phyloP scores from a whole-genome alignment of 2,888 invertebrate genomes.

The Imbricaverruca yamaguchii region DNA sequence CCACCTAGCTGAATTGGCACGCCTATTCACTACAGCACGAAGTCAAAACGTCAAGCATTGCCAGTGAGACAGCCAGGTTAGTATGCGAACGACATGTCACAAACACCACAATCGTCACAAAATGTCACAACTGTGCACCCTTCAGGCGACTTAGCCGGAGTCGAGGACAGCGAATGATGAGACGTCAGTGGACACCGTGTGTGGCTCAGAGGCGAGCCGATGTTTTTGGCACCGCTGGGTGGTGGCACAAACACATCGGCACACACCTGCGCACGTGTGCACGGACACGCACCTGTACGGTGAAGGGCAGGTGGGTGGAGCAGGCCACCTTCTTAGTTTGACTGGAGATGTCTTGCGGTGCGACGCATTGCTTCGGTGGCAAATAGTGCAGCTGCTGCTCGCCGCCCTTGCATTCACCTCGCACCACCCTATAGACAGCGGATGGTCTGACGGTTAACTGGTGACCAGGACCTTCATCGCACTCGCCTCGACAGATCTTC shows the following conservation, averaged over 20 bases:
- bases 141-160: no score
- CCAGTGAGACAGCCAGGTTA: not conserved
- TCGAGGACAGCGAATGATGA: no score
- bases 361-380: constrained; percentile 40
- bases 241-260: no score
- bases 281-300: constrained; percentile 35
- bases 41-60: not conserved
- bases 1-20: no score
- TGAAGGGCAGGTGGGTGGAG: constrained; percentile 38
- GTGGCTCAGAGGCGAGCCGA: no score
- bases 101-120: no score
- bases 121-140: no score
- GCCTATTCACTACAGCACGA: no score
- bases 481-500: no score
- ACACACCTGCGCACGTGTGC: no score
- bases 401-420: constrained; percentile 50
- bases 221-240: not conserved
- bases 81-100: not conserved
- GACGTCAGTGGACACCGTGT: no score
- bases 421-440: constrained; percentile 39
- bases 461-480: no score
- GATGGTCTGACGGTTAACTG: not conserved
- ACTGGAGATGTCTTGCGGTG: constrained; percentile 35
- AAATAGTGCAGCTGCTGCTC: constrained; percentile 49
- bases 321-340: constrained; percentile 35